Base-by-base conservation (phyloP, 2,113 vertebrate species). In the Micromys minutus region DNA sequence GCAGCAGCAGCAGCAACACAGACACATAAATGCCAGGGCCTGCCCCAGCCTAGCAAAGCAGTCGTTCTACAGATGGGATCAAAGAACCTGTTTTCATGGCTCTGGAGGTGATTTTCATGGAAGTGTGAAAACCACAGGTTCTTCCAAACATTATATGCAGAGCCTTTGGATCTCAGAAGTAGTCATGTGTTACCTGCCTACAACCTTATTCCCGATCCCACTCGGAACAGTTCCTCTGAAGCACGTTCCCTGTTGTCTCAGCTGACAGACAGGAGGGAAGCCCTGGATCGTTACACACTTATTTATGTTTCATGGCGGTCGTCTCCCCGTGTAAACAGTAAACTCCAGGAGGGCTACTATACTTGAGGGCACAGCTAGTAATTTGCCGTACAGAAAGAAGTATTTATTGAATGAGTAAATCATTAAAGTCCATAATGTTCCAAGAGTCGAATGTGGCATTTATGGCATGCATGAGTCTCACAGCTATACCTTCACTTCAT, bases 391-490 rank as follows among this genome's bases (percentile, higher is more conserved):
- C 0, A 96, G 83, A 55, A 61, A 4, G n/a, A 59, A 87, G 65
- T 39, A 87, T 67, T 81, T 90, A 63, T 52, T 52, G 69, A 94
- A 71, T 59, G 29, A 77, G 65, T 65, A 87, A 83, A 93, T 84
- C 90, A 71, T 39, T 77, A 19, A 67, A 87, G 74, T 45, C 89
- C 63, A 63, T 84, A 63, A 65, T 36, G 42, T 42, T 88, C 57
- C 52, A 84, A 94, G 57, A 91, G 79, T 21, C 34, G 34, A 87
- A 34, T 42, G 81, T 94, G 75, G 61, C 59, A 71, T 61, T 31
- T 45, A 39, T 55, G 50, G 55, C 26, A 29, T 71, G 16, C 47
- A n/a, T 13, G 61, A 92, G 80, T 50, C 65, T 79, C 69, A 89
- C 4, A 26, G 57, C 52, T 90, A 67, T 22, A 87, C 57, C 79